These are phyloP conservation scores for Ligdia adustata DNA, from an alignment of 2,888 invertebrate species.

Conservation along the genomic window DNA sequence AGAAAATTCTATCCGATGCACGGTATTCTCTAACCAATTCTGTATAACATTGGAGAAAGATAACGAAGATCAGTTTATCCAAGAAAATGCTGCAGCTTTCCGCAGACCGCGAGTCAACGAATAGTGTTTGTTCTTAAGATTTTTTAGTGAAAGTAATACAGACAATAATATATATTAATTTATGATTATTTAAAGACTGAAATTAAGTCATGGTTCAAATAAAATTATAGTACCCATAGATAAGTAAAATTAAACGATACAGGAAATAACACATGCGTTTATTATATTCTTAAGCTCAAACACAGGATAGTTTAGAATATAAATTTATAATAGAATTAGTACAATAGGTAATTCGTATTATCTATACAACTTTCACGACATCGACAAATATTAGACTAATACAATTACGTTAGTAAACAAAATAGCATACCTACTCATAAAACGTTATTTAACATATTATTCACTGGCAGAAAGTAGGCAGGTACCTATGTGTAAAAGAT, in stretches of 20 bases:
- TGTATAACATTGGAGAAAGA: conserved; percentile 70
- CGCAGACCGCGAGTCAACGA: conserved; percentile 56
- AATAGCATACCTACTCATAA: too few relatives aligned
- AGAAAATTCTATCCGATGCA: conserved; percentile 60
- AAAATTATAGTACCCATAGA: too few relatives aligned
- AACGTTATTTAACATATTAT: conserved; percentile 1
- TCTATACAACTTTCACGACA: too few relatives aligned
- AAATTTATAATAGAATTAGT: too few relatives aligned
- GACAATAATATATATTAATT: too few relatives aligned
- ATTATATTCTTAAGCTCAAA: too few relatives aligned
- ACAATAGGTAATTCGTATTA: neutral
- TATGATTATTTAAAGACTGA: conserved; percentile 24
- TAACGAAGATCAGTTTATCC: conserved; percentile 64
- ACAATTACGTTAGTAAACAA: too few relatives aligned
- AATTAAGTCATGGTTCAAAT: conserved; percentile 7
- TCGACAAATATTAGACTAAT: too few relatives aligned
- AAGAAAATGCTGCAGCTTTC: conserved; percentile 52
- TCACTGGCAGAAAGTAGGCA: conserved; percentile 1
- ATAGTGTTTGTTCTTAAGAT: neutral
- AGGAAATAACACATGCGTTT: neutral
- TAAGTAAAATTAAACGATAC: too few relatives aligned
- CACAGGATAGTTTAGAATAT: too few relatives aligned
- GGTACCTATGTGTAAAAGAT: neutral
- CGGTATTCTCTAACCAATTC: conserved; percentile 75
- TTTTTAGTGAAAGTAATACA: too few relatives aligned